Evolutionary conservation across 2,797 vertebrate species (phyloP).

Genomic region (Microctenopoma steveboyesi): DNA sequence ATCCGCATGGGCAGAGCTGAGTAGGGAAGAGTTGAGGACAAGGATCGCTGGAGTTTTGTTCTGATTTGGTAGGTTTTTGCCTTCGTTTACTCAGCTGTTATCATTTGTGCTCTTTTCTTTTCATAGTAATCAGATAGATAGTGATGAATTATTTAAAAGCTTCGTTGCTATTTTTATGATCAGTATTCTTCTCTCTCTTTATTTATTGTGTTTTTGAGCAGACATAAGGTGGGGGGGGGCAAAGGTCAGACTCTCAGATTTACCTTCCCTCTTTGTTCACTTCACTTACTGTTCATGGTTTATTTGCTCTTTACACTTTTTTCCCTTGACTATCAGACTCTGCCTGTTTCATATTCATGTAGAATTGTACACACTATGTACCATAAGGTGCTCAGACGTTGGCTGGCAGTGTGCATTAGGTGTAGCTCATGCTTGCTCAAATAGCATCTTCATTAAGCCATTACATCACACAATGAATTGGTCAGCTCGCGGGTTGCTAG

Average conservation of each 20-base stretch:
- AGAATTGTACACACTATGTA: background rate
- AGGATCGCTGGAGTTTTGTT: constrained; percentile 52
- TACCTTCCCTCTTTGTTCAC: constrained; percentile 1
- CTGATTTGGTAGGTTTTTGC: constrained; percentile 46
- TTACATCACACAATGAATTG: too few relatives aligned
- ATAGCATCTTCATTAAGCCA: too few relatives aligned
- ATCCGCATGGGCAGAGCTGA: constrained; percentile 51
- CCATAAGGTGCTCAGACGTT: too few relatives aligned
- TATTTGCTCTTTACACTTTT: background rate
- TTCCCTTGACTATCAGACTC: background rate
- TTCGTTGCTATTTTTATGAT: background rate
- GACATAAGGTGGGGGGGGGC: background rate
- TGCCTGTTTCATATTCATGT: background rate
- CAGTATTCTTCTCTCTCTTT: background rate
- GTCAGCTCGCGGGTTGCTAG: too few relatives aligned
- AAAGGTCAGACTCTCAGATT: constrained; percentile 23
- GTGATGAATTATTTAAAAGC: background rate
- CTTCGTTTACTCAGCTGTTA: constrained; percentile 22
- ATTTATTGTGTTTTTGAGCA: background rate
- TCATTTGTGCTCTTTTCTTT: constrained; percentile 28
- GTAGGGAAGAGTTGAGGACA: constrained; percentile 31
- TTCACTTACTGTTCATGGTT: background rate
- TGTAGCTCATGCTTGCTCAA: too few relatives aligned
- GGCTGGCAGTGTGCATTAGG: too few relatives aligned
- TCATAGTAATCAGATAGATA: background rate